Percentiles rank a stretch among this genome's conserved stretches.
phyloP scores from a whole-genome alignment of 35 echinoderm and acorn worm species.

The Hemicentrotus pulcherrimus region DNA sequence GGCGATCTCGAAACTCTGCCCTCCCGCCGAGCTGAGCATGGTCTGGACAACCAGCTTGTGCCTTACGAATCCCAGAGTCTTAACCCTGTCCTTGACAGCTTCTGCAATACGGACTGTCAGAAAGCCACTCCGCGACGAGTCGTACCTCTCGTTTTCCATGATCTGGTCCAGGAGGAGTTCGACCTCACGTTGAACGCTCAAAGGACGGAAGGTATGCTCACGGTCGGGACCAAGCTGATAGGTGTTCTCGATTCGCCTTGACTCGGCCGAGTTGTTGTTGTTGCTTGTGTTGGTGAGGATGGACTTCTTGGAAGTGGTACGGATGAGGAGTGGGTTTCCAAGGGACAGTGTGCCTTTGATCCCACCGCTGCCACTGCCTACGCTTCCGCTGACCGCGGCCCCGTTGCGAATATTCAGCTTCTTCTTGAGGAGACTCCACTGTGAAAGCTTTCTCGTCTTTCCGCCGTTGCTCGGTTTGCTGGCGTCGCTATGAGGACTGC shows the following conservation, averaged over 20 bases:
- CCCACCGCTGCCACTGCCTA: background rate
- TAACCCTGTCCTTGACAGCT: slow-evolving; percentile 63
- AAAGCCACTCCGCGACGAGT: slow-evolving; percentile 35
- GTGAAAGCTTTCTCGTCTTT: background rate
- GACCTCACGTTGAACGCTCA: slow-evolving; percentile 57
- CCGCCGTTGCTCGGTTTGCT: background rate
- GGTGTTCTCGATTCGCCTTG: slow-evolving; percentile 57
- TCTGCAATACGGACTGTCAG: slow-evolving; percentile 62
- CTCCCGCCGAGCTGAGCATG: slow-evolving; percentile 51
- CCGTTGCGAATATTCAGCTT: slow-evolving; percentile 20
- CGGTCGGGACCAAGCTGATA: slow-evolving; percentile 62
- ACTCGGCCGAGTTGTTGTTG: background rate
- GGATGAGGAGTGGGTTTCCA: slow-evolving; percentile 37
- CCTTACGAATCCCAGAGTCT: slow-evolving; percentile 49
- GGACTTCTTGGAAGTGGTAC: slow-evolving; percentile 22
- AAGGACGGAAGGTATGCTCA: slow-evolving; percentile 34
- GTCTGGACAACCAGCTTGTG: slow-evolving; percentile 79
- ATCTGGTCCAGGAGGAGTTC: slow-evolving; percentile 43
- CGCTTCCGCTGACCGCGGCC: background rate
- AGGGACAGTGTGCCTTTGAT: background rate
- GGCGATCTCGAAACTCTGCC: slow-evolving; percentile 71
- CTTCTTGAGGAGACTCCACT: slow-evolving; percentile 46
- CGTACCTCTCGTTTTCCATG: slow-evolving; percentile 48
- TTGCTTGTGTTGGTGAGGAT: background rate
- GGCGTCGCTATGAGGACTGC: background rate